Percentiles rank a stretch among this genome's conserved stretches.
phyloP scores from a whole-genome alignment of 2,797 vertebrate genomes.

The Mus caroli region DNA sequence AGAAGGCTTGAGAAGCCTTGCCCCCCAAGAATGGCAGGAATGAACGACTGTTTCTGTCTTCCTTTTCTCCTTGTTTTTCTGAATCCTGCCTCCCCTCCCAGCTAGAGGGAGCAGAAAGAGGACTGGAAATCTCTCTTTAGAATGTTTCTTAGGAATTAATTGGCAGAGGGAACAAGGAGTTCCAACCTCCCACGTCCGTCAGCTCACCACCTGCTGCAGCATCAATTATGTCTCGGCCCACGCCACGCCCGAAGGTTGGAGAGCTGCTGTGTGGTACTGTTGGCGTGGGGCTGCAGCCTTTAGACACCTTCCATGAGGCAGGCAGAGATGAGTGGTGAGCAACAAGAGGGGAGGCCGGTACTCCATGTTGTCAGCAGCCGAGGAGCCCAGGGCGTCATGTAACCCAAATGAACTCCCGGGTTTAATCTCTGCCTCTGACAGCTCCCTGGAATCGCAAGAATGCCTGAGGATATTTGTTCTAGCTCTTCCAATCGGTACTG shows the following conservation, averaged over 20 bases:
- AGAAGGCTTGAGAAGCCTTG: not conserved
- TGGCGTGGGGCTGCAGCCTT: not conserved
- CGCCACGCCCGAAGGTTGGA: not conserved
- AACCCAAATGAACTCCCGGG: constrained; percentile 64
- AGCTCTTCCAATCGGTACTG: constrained; percentile 72
- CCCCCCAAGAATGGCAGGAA: not conserved
- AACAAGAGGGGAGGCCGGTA: not conserved
- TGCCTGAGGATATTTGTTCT: constrained; percentile 76
- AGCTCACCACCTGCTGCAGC: constrained; percentile 50
- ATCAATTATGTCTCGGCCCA: constrained; percentile 49
- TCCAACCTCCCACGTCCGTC: constrained; percentile 6
- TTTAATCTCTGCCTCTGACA: constrained; percentile 62
- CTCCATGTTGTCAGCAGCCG: not conserved
- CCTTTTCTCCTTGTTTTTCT: constrained; percentile 26
- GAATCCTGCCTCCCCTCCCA: not conserved
- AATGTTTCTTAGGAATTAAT: constrained; percentile 67
- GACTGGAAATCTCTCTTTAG: constrained; percentile 57
- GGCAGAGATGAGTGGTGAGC: not conserved
- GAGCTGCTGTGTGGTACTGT: not conserved
- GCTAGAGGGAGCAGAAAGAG: not conserved
- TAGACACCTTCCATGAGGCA: not conserved
- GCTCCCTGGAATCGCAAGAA: constrained; percentile 60
- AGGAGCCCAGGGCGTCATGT: constrained; percentile 31
- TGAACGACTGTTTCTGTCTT: not conserved
- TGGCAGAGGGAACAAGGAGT: constrained; percentile 68